phyloP scores from a whole-genome alignment of 2,113 vertebrate species.

The Myanophis thanlyinensis region DNA sequence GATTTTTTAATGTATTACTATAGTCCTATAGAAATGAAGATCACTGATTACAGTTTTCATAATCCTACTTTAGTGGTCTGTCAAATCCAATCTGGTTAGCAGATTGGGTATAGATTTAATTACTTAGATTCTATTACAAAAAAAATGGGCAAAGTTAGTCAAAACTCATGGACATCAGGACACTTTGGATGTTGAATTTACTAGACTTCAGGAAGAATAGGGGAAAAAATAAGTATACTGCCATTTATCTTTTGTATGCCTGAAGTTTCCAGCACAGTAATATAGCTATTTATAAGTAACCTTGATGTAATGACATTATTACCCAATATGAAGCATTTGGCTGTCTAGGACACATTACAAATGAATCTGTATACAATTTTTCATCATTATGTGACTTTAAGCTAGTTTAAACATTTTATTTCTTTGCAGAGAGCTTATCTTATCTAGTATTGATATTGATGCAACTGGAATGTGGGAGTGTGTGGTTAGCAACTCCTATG shows the following conservation, averaged over 20 bases:
- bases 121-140: not conserved
- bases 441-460: constrained; percentile 81
- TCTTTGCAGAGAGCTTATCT: constrained; percentile 81
- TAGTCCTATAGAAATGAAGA: not conserved
- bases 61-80: not conserved
- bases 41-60: not conserved
- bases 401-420: constrained; percentile 27
- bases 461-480: constrained; percentile 86
- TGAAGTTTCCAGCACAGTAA: too few species aligned
- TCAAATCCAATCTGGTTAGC: too few species aligned
- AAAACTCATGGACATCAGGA: not conserved
- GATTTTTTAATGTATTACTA: not conserved
- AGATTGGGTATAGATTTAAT: not conserved
- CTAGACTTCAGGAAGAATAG: not conserved
- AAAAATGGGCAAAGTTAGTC: not conserved
- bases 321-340: not conserved
- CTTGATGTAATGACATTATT: not conserved
- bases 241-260: not conserved
- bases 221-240: not conserved
- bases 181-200: not conserved
- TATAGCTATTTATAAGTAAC: not conserved
- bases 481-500: constrained; percentile 85
- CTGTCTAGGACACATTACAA: not conserved
- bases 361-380: not conserved
- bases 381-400: not conserved